Percentiles rank a stretch among this genome's conserved stretches.
Evolutionary conservation across 2,113 vertebrate species (phyloP).

Genomic region (Tachuris rubrigastra): DNA sequence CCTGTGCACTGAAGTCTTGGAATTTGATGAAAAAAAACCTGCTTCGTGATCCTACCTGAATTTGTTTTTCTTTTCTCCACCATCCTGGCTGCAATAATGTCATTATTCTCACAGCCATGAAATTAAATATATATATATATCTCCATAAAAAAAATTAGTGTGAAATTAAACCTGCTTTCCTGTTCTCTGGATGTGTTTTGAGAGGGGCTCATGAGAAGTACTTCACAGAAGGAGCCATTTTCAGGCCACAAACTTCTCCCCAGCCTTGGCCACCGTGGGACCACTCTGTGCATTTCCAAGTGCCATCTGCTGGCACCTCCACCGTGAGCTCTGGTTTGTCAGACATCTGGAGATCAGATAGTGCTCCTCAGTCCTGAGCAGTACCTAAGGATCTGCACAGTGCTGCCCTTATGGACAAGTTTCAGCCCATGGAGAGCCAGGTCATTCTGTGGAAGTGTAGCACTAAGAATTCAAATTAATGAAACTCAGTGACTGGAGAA

Average conservation of each 20-base stretch:
- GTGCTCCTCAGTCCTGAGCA: background rate
- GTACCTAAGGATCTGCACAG: background rate
- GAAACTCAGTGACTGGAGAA: background rate
- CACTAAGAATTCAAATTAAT: background rate
- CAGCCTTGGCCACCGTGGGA: background rate
- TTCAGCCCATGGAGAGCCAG: background rate
- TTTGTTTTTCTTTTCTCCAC: background rate
- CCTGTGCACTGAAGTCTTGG: background rate
- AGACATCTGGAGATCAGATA: background rate
- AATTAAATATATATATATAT: background rate
- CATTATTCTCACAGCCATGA: background rate
- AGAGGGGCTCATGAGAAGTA: background rate
- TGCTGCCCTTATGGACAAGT: background rate
- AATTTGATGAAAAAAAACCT: background rate
- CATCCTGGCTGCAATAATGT: background rate
- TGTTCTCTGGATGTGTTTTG: background rate
- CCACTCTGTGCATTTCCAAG: background rate
- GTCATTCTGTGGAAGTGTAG: background rate
- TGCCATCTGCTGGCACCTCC: background rate
- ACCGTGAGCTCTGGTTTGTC: accelerated
- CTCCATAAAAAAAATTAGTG: background rate
- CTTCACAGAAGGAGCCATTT: background rate
- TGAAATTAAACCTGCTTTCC: background rate
- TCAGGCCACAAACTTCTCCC: background rate
- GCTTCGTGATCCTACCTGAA: background rate